phyloP scores from a whole-genome alignment of 2,113 vertebrate genomes.

The Dipodomys merriami region DNA sequence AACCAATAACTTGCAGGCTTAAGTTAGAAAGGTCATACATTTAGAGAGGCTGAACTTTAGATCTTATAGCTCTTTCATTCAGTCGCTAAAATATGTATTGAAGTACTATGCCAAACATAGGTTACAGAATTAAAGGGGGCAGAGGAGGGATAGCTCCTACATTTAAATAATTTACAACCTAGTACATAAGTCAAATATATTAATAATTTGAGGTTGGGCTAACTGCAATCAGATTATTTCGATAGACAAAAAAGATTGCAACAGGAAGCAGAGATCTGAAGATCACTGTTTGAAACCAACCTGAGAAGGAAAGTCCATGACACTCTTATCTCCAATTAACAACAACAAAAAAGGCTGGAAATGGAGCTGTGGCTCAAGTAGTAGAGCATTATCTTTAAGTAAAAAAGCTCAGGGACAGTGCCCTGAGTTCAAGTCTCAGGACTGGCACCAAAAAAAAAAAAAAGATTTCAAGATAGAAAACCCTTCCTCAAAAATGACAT shows the following conservation, averaged over 20 bases:
- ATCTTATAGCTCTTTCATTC: constrained; percentile 7
- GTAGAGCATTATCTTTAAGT: too few relatives aligned
- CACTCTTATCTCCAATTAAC: too few relatives aligned
- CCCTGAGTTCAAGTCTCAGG: too few relatives aligned
- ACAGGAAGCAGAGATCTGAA: too few relatives aligned
- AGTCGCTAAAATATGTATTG: constrained; percentile 45
- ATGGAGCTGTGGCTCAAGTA: too few relatives aligned
- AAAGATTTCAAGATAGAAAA: neutral
- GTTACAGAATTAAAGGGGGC: neutral
- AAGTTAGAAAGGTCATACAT: neutral
- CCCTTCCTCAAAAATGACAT: constrained; percentile 39
- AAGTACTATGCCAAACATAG: neutral
- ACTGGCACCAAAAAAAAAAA: too few relatives aligned
- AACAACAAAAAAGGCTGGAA: too few relatives aligned
- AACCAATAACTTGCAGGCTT: constrained; percentile 46
- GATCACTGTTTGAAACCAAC: too few relatives aligned
- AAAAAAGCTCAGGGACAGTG: too few relatives aligned
- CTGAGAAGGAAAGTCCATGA: too few relatives aligned
- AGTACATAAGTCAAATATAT: constrained; percentile 3
- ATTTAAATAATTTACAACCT: constrained; percentile 3
- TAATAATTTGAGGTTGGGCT: constrained; percentile 25
- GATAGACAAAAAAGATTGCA: neutral
- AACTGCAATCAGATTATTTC: neutral
- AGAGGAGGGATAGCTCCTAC: neutral
- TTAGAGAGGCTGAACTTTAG: constrained; percentile 8